Base-by-base conservation (phyloP, 2,113 vertebrate genomes). In the Corvus moneduloides region DNA sequence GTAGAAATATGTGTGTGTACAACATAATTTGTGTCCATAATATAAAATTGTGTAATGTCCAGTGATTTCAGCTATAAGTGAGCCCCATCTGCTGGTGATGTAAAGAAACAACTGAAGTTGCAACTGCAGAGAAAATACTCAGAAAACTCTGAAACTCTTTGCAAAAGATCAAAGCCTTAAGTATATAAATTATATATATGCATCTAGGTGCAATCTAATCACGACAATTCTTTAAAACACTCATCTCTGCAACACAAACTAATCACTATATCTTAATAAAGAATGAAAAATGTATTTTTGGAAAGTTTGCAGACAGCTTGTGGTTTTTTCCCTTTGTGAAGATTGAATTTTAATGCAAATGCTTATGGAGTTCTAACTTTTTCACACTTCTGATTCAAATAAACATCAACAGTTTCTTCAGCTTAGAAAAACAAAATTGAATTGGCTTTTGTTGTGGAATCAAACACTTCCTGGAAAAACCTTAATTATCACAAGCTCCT, bases 61-160 rank as follows among this genome's bases (percentile, higher is more conserved):
- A 20, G 16, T 48, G 52, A 66, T 68, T 98, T 98, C 74, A 19
- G 95, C 93, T 98, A 90, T 97, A 93, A 97, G 78, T 28, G 97
- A 96, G 97, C 97, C 20, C 98, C 98, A 98, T 97, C 98, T 98
- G 97, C 97, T 98, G 98, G 98, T n/a, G 1, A 28, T 18, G 7
- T n/a, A 30, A 3, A 63, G 94, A 84, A 98, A 97, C 43, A 83
- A 37, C 90, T 56, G 4, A 84, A 67, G 33, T 68, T 82, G n/a
- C 44, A 58, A 41, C 33, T 43, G 23, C 67, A 16, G 24, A 30
- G 46, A n/a, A 43, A 93, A 63, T 30, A 37, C 19, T 30, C 21
- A 33, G 41, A 63, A 39, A 7, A 2, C 23, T 62, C 11, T 28
- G 15, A 58, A 75, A 61, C 10, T 33, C 44, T 91, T 72, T 56